Percentiles rank a stretch among this genome's conserved stretches.
Evolutionary conservation across 2,888 invertebrate species (phyloP).

Genomic region (Gymnocheta viridis): DNA sequence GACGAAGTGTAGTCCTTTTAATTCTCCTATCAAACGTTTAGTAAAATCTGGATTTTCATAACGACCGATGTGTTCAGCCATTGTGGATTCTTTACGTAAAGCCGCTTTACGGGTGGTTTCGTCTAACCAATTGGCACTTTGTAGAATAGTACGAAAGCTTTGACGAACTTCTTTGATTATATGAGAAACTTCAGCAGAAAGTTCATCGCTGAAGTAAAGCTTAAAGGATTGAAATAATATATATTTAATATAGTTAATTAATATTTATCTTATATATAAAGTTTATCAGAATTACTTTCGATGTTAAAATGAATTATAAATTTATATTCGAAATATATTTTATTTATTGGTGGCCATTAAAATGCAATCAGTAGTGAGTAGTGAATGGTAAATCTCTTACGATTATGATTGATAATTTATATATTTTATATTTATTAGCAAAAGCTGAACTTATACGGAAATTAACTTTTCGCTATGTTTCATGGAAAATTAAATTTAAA

Average conservation of each 20-base stretch:
- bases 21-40: conserved; percentile 73
- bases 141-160: conserved; percentile 72
- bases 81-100: conserved; percentile 75
- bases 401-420: too few species aligned
- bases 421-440: too few species aligned
- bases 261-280: not conserved
- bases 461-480: too few species aligned
- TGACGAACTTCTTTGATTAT: conserved; percentile 76
- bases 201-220: conserved; percentile 75
- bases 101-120: conserved; percentile 76
- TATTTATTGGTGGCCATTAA: too few species aligned
- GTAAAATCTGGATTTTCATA: conserved; percentile 71
- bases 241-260: not conserved
- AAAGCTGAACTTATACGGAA: too few species aligned
- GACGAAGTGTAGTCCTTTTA: conserved; percentile 72
- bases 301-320: too few species aligned
- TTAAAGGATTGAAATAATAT: conserved; percentile 59
- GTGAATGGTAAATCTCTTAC: too few species aligned
- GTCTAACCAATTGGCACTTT: conserved; percentile 78
- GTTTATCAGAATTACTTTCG: too few species aligned
- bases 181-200: conserved; percentile 71
- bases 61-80: conserved; percentile 73
- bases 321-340: too few species aligned
- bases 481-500: too few species aligned
- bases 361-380: too few species aligned